Evolutionary conservation across 1,140 invertebrate species (phyloP), one percentile per base, ranked within the genome.

Genomic region (Ooceraea biroi): DNA sequence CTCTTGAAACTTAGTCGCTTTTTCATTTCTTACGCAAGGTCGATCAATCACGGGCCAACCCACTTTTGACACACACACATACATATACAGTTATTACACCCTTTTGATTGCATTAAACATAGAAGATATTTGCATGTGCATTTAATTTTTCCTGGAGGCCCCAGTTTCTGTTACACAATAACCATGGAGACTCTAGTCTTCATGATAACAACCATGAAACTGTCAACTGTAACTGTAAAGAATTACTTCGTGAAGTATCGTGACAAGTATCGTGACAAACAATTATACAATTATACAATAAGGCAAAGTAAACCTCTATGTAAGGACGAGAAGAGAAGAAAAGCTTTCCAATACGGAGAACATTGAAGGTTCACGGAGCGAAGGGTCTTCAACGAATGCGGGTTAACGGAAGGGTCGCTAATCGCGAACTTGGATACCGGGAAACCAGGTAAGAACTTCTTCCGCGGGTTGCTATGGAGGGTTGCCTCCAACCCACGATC

Each of bases 371-470:
- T 84, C 68, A 69, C 61, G 65, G 76, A 66, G 65, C 50, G 80
- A 83, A 80, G 48, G 83, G 50, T 78, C 63, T 63, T 76, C 19
- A 30, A 44, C 8, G 46, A 69, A 25, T 72, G 78, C 69, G 84
- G 88, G 88, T 88, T 90, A 89, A 84, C 30, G 25, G 91, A 88
- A 91, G 91, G 92, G 90, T 91, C 86, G 90, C 91, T 92, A 92
- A 92, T 92, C 91, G 89, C 85, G 86, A 76, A 85, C 88, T 85
- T 25, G 87, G 84, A 88, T 84, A 88, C 83, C 84, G 87, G 83
- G 82, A 88, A 85, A 90, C 87, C 86, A 69, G 83, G 82, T 85
- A 82, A 86, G 88, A 92, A 89, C 83, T 88, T 89, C 82, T 87
- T 78, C 66, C 71, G 83, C 82, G 86, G 89, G 90, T 93, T 92